Evolutionary conservation across 1,140 invertebrate species (phyloP).

Genomic region (Vanessa tameamea): DNA sequence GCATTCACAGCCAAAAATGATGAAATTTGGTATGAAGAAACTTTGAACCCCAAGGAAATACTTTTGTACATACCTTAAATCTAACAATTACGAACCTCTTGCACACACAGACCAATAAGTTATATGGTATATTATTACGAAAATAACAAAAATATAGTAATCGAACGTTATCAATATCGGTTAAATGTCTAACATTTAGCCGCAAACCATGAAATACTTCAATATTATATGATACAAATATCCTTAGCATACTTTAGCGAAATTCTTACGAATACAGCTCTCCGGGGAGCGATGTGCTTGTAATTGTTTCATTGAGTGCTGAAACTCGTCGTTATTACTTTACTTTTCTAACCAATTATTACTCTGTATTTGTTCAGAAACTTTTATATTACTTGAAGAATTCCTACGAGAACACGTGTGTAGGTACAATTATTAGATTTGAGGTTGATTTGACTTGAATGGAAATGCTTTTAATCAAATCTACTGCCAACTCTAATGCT

Average conservation of each 20-base stretch:
- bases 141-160: too few relatives aligned
- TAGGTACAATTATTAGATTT: background rate
- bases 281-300: constrained; percentile 5
- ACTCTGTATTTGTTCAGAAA: constrained; percentile 10
- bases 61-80: too few relatives aligned
- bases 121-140: too few relatives aligned
- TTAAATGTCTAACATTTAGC: background rate
- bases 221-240: background rate
- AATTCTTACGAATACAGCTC: constrained; percentile 13
- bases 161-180: background rate
- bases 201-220: background rate
- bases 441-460: background rate
- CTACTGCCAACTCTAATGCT: too few relatives aligned
- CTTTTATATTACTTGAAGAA: constrained; percentile 4
- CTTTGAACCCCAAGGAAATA: too few relatives aligned
- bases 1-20: too few relatives aligned
- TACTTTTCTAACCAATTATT: constrained; percentile 22
- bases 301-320: constrained; percentile 25
- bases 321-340: constrained; percentile 14
- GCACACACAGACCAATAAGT: too few relatives aligned
- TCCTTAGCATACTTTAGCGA: background rate
- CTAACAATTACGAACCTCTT: too few relatives aligned
- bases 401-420: background rate
- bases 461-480: background rate
- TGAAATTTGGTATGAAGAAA: too few relatives aligned